phyloP scores from a whole-genome alignment of 2,888 invertebrate species.

The Drosophila affinis region DNA sequence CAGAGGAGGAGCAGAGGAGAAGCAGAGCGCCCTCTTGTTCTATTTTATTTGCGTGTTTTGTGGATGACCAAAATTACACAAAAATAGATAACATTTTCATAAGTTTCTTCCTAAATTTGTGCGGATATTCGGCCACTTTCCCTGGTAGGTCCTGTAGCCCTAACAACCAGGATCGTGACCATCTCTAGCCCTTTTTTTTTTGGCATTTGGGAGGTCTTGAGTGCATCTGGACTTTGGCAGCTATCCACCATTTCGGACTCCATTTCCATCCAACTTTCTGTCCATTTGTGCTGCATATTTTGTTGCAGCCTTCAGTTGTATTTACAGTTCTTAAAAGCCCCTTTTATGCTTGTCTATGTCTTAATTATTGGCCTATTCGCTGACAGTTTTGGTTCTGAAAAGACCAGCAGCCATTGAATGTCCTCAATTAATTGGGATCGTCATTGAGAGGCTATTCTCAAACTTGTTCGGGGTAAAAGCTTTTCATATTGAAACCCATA shows the following conservation, averaged over 20 bases:
- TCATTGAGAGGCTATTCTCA: not conserved
- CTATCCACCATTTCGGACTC: not conserved
- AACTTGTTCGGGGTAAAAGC: not conserved
- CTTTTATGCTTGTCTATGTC: not conserved
- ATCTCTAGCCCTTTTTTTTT: not conserved
- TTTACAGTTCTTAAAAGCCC: not conserved
- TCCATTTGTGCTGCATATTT: not conserved
- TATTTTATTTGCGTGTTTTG: too few species aligned
- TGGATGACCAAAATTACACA: not conserved
- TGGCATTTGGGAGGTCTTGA: not conserved
- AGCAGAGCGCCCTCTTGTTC: too few species aligned
- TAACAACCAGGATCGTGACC: not conserved
- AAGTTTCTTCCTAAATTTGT: not conserved
- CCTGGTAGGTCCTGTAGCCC: too few species aligned
- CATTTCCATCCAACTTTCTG: not conserved
- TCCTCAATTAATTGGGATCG: slow-evolving; percentile 1
- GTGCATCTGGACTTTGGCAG: not conserved
- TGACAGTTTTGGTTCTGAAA: not conserved
- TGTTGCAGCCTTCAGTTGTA: not conserved
- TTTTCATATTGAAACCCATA: not conserved
- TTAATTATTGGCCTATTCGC: slow-evolving; percentile 4
- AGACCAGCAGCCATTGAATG: not conserved
- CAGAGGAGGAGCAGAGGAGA: too few species aligned
- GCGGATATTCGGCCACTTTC: not conserved
- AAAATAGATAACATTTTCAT: not conserved